Evolutionary conservation across 2,797 vertebrate genomes (phyloP).

Genomic region (Acanthiza pusilla): DNA sequence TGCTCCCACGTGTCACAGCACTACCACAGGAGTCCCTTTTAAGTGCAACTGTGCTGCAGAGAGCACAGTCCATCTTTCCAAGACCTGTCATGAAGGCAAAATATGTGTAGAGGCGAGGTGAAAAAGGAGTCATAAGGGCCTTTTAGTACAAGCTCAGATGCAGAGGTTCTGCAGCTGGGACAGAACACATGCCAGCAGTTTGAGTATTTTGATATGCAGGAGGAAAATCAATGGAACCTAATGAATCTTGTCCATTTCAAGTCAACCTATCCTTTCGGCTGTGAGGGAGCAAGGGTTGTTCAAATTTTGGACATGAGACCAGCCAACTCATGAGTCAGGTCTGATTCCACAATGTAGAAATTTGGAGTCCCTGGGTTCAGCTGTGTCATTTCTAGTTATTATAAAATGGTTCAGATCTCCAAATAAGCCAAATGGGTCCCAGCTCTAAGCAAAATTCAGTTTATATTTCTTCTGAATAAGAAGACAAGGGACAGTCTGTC

Average conservation of each 20-base stretch:
- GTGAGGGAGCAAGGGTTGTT: not conserved
- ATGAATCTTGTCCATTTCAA: not conserved
- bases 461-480: not conserved
- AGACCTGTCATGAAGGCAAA: not conserved
- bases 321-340: not conserved
- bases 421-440: not conserved
- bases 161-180: not conserved
- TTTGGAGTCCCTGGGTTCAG: not conserved
- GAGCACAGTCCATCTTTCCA: not conserved
- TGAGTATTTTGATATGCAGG: not conserved
- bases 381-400: conserved; percentile 6
- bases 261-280: not conserved
- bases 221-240: not conserved
- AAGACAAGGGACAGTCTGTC: not conserved
- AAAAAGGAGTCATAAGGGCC: not conserved
- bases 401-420: not conserved
- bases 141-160: not conserved
- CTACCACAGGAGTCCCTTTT: not conserved
- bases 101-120: not conserved
- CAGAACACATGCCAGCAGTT: not conserved
- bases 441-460: not conserved
- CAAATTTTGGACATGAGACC: not conserved
- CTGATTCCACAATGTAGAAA: not conserved
- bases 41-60: not conserved
- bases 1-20: not conserved